Percentiles rank a stretch among this genome's conserved stretches.
Evolutionary conservation across 2,113 vertebrate genomes (phyloP).

Genomic region (Melospiza georgiana): DNA sequence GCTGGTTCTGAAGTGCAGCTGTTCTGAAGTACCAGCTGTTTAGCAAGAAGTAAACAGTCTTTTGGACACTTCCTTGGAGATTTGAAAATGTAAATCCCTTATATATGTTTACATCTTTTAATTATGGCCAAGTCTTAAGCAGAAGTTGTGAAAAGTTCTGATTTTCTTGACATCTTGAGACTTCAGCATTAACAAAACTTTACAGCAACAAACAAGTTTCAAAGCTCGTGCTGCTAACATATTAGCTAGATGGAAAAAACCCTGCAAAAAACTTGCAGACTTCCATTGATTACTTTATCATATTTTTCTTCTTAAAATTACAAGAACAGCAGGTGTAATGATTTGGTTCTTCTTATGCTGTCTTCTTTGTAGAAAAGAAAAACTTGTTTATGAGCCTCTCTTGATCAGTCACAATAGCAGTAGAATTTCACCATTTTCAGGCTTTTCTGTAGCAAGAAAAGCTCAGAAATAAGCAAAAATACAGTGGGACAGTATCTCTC

Average conservation of each 20-base stretch:
- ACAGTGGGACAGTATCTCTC: neutral
- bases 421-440: neutral
- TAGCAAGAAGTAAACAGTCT: neutral
- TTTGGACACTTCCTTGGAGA: neutral
- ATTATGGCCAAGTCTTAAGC: neutral
- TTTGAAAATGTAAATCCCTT: neutral
- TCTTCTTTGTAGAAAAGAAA: neutral
- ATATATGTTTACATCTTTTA: neutral
- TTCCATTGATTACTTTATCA: neutral
- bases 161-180: neutral
- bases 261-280: neutral
- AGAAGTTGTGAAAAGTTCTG: neutral
- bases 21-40: neutral
- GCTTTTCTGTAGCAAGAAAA: neutral
- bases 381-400: neutral
- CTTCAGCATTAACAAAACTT: neutral
- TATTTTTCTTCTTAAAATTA: neutral
- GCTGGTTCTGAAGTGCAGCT: neutral
- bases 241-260: neutral
- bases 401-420: neutral
- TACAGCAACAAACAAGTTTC: neutral
- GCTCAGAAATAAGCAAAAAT: neutral
- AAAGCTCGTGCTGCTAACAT: neutral
- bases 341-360: neutral
- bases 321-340: neutral